Percentiles rank a stretch among this genome's conserved stretches.
Evolutionary conservation across 2,113 vertebrate species (phyloP).

Genomic region (Hylia prasina): DNA sequence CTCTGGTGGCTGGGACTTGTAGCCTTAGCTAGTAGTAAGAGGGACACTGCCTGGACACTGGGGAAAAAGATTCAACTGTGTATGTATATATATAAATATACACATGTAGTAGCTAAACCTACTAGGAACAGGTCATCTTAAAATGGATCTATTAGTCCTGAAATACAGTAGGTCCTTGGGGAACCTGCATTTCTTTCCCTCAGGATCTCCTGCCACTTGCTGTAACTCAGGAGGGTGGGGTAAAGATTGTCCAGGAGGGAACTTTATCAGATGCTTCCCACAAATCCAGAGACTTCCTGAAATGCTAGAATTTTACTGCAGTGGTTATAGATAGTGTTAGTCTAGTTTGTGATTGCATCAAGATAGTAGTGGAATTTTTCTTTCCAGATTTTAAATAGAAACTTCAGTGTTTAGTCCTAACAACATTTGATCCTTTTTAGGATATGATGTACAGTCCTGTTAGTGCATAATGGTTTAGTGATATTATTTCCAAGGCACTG

Average conservation of each 20-base stretch:
- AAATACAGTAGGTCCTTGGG: not conserved
- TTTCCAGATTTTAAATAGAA: not conserved
- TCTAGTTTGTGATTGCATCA: not conserved
- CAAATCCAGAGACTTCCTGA: not conserved
- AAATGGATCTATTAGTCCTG: not conserved
- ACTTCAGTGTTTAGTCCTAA: not conserved
- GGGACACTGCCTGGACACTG: not conserved
- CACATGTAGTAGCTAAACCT: not conserved
- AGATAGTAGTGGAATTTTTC: not conserved
- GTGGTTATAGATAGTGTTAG: not conserved
- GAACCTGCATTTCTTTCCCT: not conserved
- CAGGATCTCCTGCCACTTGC: not conserved
- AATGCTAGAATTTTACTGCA: not conserved
- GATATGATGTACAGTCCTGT: not conserved
- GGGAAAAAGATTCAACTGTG: not conserved
- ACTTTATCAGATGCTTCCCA: not conserved
- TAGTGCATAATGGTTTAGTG: not conserved
- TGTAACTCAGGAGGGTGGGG: not conserved
- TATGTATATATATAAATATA: too few relatives aligned
- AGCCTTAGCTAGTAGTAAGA: not conserved
- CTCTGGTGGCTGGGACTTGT: not conserved
- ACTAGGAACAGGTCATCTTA: not conserved
- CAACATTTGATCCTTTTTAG: not conserved
- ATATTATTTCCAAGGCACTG: not conserved
- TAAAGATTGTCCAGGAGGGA: not conserved